Conservation (phyloP, 1,140 invertebrate species). For the Drosophila varians region DNA sequence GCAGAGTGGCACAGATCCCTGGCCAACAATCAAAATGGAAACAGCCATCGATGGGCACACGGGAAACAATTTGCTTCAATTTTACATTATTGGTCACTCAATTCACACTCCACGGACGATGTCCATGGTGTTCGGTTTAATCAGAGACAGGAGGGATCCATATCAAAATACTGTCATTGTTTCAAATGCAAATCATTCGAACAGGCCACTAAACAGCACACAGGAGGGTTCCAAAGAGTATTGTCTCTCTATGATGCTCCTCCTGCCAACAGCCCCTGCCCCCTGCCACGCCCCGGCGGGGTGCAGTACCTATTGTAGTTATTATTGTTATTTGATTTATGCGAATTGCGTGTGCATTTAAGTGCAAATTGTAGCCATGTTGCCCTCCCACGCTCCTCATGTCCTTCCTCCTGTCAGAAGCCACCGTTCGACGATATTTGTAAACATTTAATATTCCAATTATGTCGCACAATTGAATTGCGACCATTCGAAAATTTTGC, state of each 20-base stretch:
- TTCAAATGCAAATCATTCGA: conserved; percentile 70
- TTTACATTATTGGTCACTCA: conserved; percentile 59
- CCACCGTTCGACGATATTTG: conserved; percentile 44
- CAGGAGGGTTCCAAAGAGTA: conserved; percentile 20
- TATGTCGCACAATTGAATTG: conserved; percentile 76
- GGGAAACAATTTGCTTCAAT: conserved; percentile 68
- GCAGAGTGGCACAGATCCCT: background rate
- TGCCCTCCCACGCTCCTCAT: too few relatives aligned
- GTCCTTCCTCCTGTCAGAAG: conserved; percentile 1
- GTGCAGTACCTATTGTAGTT: conserved; percentile 23
- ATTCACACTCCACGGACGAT: conserved; percentile 27
- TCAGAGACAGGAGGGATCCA: conserved; percentile 28
- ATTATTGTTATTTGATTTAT: conserved; percentile 71
- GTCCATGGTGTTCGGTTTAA: conserved; percentile 38
- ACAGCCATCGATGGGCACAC: conserved; percentile 42
- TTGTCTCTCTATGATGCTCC: conserved; percentile 18
- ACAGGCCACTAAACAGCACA: conserved; percentile 59
- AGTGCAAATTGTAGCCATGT: conserved; percentile 73
- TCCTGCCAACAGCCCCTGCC: background rate
- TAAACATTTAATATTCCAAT: conserved; percentile 81
- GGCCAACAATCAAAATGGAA: conserved; percentile 47
- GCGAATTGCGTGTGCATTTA: conserved; percentile 70
- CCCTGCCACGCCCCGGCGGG: conserved; percentile 2
- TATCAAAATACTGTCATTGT: conserved; percentile 61
- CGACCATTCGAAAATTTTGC: conserved; percentile 53